Evolutionary conservation across 2,797 vertebrate species (phyloP).

Genomic region (Ptychobarbus kaznakovi): DNA sequence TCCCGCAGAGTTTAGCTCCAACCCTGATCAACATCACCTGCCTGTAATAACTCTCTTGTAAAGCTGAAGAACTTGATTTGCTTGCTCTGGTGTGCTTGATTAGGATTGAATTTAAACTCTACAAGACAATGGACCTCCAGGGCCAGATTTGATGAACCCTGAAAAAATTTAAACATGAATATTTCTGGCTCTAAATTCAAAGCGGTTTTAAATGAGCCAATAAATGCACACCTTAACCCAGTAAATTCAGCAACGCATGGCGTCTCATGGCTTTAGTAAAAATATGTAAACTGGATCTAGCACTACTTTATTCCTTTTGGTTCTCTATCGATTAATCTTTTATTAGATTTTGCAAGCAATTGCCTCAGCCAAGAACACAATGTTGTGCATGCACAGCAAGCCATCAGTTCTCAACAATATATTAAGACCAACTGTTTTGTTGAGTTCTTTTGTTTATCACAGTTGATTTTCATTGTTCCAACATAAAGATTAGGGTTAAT

Average conservation of each 20-base stretch:
- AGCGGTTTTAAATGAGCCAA: background rate
- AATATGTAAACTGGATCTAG: background rate
- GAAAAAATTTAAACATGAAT: background rate
- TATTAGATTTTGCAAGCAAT: conserved; percentile 2
- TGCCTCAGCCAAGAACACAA: background rate
- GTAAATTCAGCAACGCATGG: background rate
- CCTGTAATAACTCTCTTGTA: background rate
- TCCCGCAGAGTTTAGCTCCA: background rate
- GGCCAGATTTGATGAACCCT: background rate
- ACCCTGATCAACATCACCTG: background rate
- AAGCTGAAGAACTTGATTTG: background rate
- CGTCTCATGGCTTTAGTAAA: background rate
- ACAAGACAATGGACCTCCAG: background rate
- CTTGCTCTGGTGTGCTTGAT: conserved; percentile 3
- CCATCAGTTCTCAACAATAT: background rate
- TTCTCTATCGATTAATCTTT: background rate
- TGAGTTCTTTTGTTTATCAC: background rate
- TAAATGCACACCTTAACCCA: background rate
- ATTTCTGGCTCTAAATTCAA: background rate
- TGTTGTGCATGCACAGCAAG: background rate
- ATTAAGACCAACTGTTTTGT: background rate
- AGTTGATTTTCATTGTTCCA: background rate
- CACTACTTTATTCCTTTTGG: background rate
- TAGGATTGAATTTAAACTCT: background rate
- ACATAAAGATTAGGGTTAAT: background rate